Base-by-base conservation (phyloP, 2,888 invertebrate genomes). In the Eucriotettix oculatus region DNA sequence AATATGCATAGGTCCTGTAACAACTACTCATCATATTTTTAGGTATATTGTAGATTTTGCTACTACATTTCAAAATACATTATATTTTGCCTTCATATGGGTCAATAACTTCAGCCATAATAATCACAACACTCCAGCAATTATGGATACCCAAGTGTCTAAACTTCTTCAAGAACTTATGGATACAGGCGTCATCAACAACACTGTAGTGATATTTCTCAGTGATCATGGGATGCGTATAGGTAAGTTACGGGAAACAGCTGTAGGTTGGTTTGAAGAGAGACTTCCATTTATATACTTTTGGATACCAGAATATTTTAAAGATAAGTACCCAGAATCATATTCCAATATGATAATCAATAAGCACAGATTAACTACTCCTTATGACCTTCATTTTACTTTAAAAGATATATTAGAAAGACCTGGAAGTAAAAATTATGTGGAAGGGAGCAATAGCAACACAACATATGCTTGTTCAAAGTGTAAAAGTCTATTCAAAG, bases 151-250 rank as follows among this genome's bases (percentile, higher is more conserved):
- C 7, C 77, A 81, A 58, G 71, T 87, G 59, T 73, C 78, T 53
- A 72, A 76, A 17, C 68, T 68, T 59, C 83, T 85, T 67, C 74
- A 87, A 42, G 75, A 79, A 42, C 71, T 88, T 52, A 73, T 78
- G 9, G 74, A 76, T n/a, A 77, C 78, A 0, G 83, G 82, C 0
- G 76, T 83, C 9, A 69, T 84, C 57, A 78, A 83, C 53, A 82
- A 82, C 54, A 82, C 84, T 1, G 79, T 88, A 66, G 74, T 90
- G 1, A 75, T 89, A 60, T 84, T 87, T 65, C 75, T 89, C 59
- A 88, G 89, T 68, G 89, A 89, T 69, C 89, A 90, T 67, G 90
- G 90, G 0, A 78, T 87, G 68, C 78, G 90, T 11, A 88, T 84
- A 69, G 90, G 90, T 0, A 78, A 79, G n/a, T 78, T 84, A 53